phyloP scores from a whole-genome alignment of 1,140 invertebrate genomes.

The Zaprionus camerounensis region DNA sequence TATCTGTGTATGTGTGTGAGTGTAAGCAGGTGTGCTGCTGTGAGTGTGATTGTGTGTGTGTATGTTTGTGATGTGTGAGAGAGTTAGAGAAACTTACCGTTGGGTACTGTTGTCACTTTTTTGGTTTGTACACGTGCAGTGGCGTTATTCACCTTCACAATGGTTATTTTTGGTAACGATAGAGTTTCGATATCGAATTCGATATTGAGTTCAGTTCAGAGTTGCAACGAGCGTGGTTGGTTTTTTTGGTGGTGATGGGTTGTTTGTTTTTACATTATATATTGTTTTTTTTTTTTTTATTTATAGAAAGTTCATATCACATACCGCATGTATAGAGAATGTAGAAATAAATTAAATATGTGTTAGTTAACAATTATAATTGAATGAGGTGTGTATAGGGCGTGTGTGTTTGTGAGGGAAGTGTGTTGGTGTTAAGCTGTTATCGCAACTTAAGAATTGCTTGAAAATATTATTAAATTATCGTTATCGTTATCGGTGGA shows the following conservation, averaged over 20 bases:
- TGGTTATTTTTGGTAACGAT: constrained; percentile 51
- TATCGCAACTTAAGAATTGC: constrained; percentile 7
- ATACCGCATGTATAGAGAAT: constrained; percentile 71
- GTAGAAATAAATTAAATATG: constrained; percentile 72
- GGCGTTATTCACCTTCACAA: constrained; percentile 96
- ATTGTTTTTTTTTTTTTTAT: constrained; percentile 37
- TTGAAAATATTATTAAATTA: neutral
- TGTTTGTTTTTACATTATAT: constrained; percentile 58
- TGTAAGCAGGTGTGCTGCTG: constrained; percentile 34
- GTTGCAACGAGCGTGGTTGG: constrained; percentile 77
- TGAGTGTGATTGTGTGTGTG: constrained; percentile 16
- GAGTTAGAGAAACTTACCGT: constrained; percentile 90
- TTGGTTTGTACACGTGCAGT: constrained; percentile 99
- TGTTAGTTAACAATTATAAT: constrained; percentile 78
- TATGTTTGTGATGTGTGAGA: constrained; percentile 16
- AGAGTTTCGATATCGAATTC: constrained; percentile 13
- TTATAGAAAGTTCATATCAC: constrained; percentile 40
- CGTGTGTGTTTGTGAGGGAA: constrained; percentile 16
- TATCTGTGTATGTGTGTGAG: constrained; percentile 25
- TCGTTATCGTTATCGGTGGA: neutral
- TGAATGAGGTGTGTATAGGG: constrained; percentile 32
- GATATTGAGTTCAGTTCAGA: constrained; percentile 27
- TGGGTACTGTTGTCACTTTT: constrained; percentile 95
- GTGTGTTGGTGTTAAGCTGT: constrained; percentile 10
- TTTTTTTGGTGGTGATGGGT: constrained; percentile 61